Percentiles rank a stretch among this genome's conserved stretches.
phyloP scores from a whole-genome alignment of 1,140 invertebrate species.

The Drosophila rufa region DNA sequence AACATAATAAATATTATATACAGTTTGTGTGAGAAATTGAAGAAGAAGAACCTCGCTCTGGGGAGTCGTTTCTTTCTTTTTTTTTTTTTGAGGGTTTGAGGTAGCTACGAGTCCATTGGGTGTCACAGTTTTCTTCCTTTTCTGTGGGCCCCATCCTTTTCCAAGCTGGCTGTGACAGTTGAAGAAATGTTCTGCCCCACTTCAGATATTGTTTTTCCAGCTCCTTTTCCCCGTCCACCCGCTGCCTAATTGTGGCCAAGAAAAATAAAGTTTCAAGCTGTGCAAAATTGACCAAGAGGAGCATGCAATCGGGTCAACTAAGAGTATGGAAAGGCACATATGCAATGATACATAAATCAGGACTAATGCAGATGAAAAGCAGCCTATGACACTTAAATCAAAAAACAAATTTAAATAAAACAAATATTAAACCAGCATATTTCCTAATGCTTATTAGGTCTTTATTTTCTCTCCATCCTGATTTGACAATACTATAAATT shows the following conservation, averaged over 20 bases:
- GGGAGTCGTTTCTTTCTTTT: slow-evolving; percentile 19
- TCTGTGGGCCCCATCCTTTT: not conserved
- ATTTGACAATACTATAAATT: no score
- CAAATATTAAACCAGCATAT: no score
- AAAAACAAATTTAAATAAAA: no score
- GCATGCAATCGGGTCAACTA: slow-evolving; percentile 1
- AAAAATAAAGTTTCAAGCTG: slow-evolving; percentile 36
- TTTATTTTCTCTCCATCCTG: no score
- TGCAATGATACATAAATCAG: slow-evolving; percentile 16
- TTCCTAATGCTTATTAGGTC: no score
- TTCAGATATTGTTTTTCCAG: slow-evolving; percentile 21
- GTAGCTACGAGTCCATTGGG: slow-evolving; percentile 42
- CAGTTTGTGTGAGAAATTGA: slow-evolving; percentile 69
- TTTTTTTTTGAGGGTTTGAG: slow-evolving; percentile 12
- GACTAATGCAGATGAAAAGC: not conserved
- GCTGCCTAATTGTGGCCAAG: slow-evolving; percentile 60
- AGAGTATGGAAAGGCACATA: slow-evolving; percentile 18
- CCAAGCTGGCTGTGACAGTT: slow-evolving; percentile 54
- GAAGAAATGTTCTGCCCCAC: slow-evolving; percentile 54
- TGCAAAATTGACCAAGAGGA: slow-evolving; percentile 35
- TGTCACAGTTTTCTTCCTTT: slow-evolving; percentile 30
- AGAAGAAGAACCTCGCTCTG: slow-evolving; percentile 41
- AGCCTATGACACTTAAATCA: not conserved
- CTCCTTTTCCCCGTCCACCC: not conserved
- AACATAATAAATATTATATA: slow-evolving; percentile 84